phyloP scores from a whole-genome alignment of 2,888 invertebrate genomes.

The Coelinius sp. region DNA sequence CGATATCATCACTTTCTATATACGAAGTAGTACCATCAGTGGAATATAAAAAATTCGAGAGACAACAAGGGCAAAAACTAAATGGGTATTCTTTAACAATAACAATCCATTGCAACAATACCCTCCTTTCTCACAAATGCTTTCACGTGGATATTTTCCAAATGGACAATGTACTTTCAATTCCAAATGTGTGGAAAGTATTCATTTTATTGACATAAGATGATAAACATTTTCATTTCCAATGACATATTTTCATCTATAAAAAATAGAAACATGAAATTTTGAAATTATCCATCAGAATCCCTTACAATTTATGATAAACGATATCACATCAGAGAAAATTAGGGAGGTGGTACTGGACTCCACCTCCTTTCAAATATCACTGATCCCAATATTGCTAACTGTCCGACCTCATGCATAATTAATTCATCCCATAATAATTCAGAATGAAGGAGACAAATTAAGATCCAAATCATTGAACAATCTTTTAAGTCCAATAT shows the following conservation, averaged over 20 bases:
- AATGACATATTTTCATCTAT: neutral
- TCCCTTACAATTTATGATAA: neutral
- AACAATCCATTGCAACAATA: neutral
- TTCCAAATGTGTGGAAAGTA: no score
- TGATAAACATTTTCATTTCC: neutral
- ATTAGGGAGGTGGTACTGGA: neutral
- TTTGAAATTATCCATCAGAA: neutral
- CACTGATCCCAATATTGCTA: neutral
- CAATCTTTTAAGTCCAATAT: no score
- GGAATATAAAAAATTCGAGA: neutral
- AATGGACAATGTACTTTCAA: neutral
- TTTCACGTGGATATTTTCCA: neutral
- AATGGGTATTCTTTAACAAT: neutral
- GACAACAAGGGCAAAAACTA: neutral
- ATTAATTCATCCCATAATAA: neutral
- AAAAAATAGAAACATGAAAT: neutral
- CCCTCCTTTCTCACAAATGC: neutral
- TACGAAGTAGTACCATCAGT: neutral
- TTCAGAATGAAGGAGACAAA: neutral
- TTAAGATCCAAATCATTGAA: no score
- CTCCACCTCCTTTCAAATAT: neutral
- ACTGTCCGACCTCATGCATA: neutral
- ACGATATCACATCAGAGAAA: neutral
- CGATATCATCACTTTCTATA: conserved; percentile 14
- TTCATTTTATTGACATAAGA: no score